A percentile compares a stretch with the other conserved stretches of the same genome.
Conservation (phyloP, 2,113 vertebrate species). For the Salvelinus namaycush region DNA sequence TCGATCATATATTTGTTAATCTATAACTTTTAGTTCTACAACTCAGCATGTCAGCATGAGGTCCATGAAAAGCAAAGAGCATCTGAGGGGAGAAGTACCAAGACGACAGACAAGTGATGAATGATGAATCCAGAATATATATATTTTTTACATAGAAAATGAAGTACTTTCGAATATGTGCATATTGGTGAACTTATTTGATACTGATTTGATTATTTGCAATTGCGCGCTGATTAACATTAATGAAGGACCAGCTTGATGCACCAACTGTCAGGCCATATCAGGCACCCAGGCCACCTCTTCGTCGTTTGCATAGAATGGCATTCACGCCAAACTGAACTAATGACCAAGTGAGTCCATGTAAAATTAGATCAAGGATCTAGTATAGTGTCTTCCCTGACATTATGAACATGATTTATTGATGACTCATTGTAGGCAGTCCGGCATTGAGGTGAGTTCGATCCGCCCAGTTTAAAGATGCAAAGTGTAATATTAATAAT, state of each 20-base stretch:
- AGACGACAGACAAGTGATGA: slow-evolving; percentile 43
- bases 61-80: not conserved
- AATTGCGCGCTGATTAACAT: slow-evolving; percentile 68
- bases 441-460: slow-evolving; percentile 69
- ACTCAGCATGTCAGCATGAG: not conserved
- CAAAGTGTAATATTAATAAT: slow-evolving; percentile 77
- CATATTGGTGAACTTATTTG: slow-evolving; percentile 51
- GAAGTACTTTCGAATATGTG: slow-evolving; percentile 65
- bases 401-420: slow-evolving; percentile 81
- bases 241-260: slow-evolving; percentile 65
- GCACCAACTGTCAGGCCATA: slow-evolving; percentile 65
- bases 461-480: slow-evolving; percentile 72
- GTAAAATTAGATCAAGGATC: slow-evolving; percentile 73
- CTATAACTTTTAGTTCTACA: slow-evolving; percentile 6
- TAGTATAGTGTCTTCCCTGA: slow-evolving; percentile 70
- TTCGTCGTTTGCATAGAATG: slow-evolving; percentile 52
- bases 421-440: slow-evolving; percentile 78
- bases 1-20: slow-evolving; percentile 14
- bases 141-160: slow-evolving; percentile 47
- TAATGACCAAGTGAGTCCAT: slow-evolving; percentile 54
- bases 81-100: slow-evolving; percentile 19
- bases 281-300: slow-evolving; percentile 59
- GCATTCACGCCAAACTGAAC: slow-evolving; percentile 69
- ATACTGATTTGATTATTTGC: slow-evolving; percentile 49
- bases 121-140: slow-evolving; percentile 21